A percentile compares a stretch with the other conserved stretches of the same genome.
These are phyloP conservation scores for Neosalanx taihuensis DNA, from an alignment of 2,797 vertebrate species.

Conservation along the genomic window DNA sequence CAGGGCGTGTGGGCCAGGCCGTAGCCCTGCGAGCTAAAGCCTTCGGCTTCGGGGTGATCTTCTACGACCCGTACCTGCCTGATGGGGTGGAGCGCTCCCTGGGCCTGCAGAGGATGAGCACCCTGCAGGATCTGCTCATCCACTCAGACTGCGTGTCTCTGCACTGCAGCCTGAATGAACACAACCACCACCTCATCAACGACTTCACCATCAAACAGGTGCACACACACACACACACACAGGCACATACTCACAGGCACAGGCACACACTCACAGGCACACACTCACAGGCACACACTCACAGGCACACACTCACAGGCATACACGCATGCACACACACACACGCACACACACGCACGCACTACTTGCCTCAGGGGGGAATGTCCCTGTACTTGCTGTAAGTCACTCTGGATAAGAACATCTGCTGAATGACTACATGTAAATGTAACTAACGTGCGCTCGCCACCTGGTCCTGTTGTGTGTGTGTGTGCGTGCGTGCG, in stretches of 20 bases:
- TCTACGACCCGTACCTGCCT: conserved; percentile 88
- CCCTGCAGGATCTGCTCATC: conserved; percentile 87
- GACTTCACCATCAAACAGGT: conserved; percentile 95
- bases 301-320: not conserved
- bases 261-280: conserved; percentile 65
- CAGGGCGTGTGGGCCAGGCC: conserved; percentile 88
- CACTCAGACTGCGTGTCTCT: conserved; percentile 90
- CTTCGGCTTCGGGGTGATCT: conserved; percentile 87
- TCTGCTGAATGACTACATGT: too few species aligned
- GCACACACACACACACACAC: not conserved
- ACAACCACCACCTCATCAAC: conserved; percentile 93
- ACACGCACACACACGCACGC: conserved; percentile 58
- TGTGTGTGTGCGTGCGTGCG: conserved; percentile 1
- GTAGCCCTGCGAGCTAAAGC: conserved; percentile 87
- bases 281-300: not conserved
- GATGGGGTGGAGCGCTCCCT: conserved; percentile 88
- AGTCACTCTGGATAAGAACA: too few species aligned
- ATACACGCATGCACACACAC: not conserved
- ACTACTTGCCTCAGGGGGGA: not conserved
- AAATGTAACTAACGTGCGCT: not conserved
- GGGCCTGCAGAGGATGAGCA: conserved; percentile 85
- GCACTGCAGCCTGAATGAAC: conserved; percentile 90
- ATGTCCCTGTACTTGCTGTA: too few species aligned
- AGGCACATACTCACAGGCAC: conserved; percentile 59
- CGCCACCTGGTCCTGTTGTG: not conserved